These are phyloP conservation scores for Tetheella fluctuosa DNA, from an alignment of 2,888 invertebrate species.

Conservation along the genomic window DNA sequence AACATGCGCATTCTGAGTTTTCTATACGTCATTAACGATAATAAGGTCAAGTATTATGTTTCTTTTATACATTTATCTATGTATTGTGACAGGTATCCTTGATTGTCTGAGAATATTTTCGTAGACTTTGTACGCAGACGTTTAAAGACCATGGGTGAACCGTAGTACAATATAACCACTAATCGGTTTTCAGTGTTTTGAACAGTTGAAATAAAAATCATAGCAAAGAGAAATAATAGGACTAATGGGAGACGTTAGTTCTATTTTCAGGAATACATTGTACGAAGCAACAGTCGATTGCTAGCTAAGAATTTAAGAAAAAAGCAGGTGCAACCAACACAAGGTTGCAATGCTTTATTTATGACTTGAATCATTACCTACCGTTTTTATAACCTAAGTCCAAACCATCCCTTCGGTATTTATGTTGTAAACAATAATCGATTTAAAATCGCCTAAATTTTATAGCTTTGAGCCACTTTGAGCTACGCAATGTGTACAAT, in stretches of 20 bases:
- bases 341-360: slow-evolving; percentile 26
- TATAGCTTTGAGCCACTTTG: slow-evolving; percentile 45
- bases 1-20: slow-evolving; percentile 35
- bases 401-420: slow-evolving; percentile 50
- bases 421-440: slow-evolving; percentile 60
- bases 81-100: not conserved
- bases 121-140: not conserved
- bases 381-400: slow-evolving; percentile 72
- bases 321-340: not conserved
- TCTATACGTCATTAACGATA: slow-evolving; percentile 42
- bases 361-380: slow-evolving; percentile 59
- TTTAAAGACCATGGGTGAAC: too few species aligned
- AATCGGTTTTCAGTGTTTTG: not conserved
- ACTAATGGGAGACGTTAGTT: too few species aligned
- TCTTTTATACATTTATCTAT: slow-evolving; percentile 9
- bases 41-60: slow-evolving; percentile 31
- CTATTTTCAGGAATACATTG: too few species aligned
- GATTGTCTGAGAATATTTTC: not conserved
- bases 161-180: not conserved
- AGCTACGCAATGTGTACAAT: slow-evolving; percentile 44
- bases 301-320: slow-evolving; percentile 16
- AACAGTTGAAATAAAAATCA: too few species aligned
- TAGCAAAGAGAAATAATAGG: too few species aligned
- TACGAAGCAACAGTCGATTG: slow-evolving; percentile 18
- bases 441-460: slow-evolving; percentile 50